phyloP scores from a whole-genome alignment of 2,797 vertebrate species.

The Ctenopoma kingsleyae region DNA sequence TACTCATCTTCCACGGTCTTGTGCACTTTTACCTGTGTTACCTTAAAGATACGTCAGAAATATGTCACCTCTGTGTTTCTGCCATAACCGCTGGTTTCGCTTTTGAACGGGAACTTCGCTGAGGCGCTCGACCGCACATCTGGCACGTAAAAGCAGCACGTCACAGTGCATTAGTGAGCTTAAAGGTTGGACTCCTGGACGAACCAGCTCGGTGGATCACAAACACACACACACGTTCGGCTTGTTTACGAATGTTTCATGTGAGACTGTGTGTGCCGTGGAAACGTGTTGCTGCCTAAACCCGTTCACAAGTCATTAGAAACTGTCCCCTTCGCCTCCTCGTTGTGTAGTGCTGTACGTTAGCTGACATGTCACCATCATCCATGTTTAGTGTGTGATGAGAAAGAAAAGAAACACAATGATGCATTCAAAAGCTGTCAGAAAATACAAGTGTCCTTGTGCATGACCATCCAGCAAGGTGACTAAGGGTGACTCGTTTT shows the following conservation, averaged over 20 bases:
- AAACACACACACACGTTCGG: neutral
- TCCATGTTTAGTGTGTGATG: constrained; percentile 19
- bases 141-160: constrained; percentile 20
- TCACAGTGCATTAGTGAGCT: constrained; percentile 18
- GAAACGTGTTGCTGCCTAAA: neutral
- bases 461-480: constrained; percentile 9
- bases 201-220: neutral
- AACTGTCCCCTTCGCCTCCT: constrained; percentile 32
- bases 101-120: constrained; percentile 33
- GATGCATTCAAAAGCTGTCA: constrained; percentile 56
- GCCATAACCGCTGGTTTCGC: constrained; percentile 39
- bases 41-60: neutral
- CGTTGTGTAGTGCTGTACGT: constrained; percentile 28
- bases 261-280: neutral
- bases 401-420: neutral
- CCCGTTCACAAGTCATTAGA: neutral
- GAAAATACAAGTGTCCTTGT: neutral
- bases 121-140: constrained; percentile 37
- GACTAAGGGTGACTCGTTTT: neutral
- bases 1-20: neutral
- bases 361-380: constrained; percentile 34
- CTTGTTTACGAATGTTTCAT: neutral
- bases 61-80: neutral
- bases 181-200: constrained; percentile 9
- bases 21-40: neutral